These are phyloP conservation scores for Dasyprocta punctata DNA, from an alignment of 2,113 vertebrate species.

Conservation along the genomic window DNA sequence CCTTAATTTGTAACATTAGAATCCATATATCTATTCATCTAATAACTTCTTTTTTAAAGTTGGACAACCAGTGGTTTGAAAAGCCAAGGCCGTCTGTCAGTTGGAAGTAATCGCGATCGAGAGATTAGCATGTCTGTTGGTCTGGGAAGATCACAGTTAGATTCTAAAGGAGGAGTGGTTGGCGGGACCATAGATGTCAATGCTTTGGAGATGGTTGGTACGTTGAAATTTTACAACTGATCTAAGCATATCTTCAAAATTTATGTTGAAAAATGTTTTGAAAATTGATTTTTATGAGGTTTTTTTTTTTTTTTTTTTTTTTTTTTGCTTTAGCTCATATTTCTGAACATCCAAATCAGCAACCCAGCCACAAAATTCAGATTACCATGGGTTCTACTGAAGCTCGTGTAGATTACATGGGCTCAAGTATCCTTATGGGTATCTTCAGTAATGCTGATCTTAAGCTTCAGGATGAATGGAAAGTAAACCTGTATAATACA, in stretches of 20 bases:
- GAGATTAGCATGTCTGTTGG: conserved; percentile 99
- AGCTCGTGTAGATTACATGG: conserved; percentile 99
- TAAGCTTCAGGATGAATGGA: conserved; percentile 98
- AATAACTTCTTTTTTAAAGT: conserved; percentile 81
- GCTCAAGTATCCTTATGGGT: conserved; percentile 99
- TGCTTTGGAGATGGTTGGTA: conserved; percentile 99
- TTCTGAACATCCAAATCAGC: conserved; percentile 98
- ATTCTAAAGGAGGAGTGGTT: conserved; percentile 98
- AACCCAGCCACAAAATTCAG: conserved; percentile 98
- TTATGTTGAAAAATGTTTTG: not conserved
- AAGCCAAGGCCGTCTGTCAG: conserved; percentile 97
- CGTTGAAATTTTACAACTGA: conserved; percentile 82
- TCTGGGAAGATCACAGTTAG: conserved; percentile 96
- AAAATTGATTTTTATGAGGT: conserved; percentile 13
- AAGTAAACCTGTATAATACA: conserved; percentile 94
- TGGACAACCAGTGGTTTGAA: conserved; percentile 99
- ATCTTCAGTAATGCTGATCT: conserved; percentile 99
- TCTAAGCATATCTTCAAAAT: not conserved
- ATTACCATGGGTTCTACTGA: conserved; percentile 99
- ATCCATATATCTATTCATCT: not conserved
- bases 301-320: conserved; percentile 71
- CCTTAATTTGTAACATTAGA: not conserved
- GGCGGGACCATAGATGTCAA: conserved; percentile 99
- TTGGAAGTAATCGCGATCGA: conserved; percentile 96
- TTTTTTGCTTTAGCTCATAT: conserved; percentile 92